Evolutionary conservation across 2,113 vertebrate species (phyloP), one percentile per base, ranked within the genome.

Genomic region (Nannobrachium achirus): DNA sequence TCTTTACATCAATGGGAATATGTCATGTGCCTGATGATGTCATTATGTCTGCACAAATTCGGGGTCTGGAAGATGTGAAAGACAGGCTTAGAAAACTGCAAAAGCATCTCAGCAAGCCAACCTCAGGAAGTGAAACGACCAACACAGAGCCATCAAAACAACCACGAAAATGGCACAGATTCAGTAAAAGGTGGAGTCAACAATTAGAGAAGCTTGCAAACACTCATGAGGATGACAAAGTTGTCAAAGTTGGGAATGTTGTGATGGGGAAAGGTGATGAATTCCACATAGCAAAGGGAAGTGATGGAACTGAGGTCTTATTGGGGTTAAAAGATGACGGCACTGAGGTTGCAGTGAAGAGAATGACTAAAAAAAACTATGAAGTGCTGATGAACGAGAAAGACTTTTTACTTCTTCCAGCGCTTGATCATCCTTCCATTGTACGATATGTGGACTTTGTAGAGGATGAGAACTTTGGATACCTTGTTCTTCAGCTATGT

Each of bases 311-410:
- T 7, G 60, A 50, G 14, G 60, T 63, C 10, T 63, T 48, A 9
- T 14, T 63, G 60, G 60, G 60, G 8, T 38, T 63, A 13, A 49
- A 19, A n/a, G 66, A 69, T 38, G 66, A 69, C 19, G 66, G 56
- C 10, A 69, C 66, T 16, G 66, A 69, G 33, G 66, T 69, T 10
- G 66, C 56, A 4, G 48, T 69, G 10, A 69, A 69, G 48, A 69
- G 66, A 69, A 59, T 59, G 55, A 6, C 48, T 1, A 59, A 51
- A 42, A 40, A 18, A 14, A 63, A 80, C 44, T 84, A 84, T 44
- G 25, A 69, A 65, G 48, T 11, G 7, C 71, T 80, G 0, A 78
- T 40, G 48, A 80, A 78, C 13, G 78, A 84, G 42, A 18, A 58
- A 64, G 14, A 48, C 38, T 73, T 76, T 61, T 49, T 81, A 55